A percentile compares a stretch with the other conserved stretches of the same genome.
phyloP scores from a whole-genome alignment of 2,113 vertebrate genomes.

The Trogon melanurus region DNA sequence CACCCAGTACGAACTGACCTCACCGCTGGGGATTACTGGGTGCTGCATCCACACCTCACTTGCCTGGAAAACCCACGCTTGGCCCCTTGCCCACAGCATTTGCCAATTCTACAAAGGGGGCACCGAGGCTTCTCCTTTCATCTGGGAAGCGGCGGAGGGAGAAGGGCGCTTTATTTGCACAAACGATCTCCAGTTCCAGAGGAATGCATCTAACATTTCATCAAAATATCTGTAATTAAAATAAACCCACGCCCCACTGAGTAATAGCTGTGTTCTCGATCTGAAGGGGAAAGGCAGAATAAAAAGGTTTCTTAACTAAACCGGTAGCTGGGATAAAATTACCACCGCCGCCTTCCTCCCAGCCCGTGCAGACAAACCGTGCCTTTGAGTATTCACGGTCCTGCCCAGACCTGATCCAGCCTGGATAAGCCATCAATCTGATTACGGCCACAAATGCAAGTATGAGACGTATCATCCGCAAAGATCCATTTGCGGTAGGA shows the following conservation, averaged over 20 bases:
- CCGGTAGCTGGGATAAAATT: neutral
- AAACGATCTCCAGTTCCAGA: neutral
- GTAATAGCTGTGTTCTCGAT: neutral
- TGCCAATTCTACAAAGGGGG: neutral
- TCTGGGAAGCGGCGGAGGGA: accelerated
- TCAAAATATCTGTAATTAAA: neutral
- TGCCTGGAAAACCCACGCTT: accelerated
- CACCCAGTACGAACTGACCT: neutral
- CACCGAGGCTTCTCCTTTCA: neutral
- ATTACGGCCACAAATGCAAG: neutral
- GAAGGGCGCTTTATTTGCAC: neutral
- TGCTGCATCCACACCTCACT: neutral
- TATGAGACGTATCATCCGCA: neutral
- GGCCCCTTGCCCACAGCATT: neutral
- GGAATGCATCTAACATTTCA: neutral
- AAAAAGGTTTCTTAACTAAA: neutral
- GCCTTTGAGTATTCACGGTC: neutral
- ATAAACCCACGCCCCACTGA: neutral
- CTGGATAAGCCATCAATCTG: neutral
- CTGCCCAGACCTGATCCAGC: neutral
- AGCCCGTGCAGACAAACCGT: neutral
- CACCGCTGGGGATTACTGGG: neutral
- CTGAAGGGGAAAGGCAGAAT: neutral
- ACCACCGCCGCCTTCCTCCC: neutral
- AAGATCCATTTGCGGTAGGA: neutral